A percentile compares a stretch with the other conserved stretches of the same genome.
Conservation (phyloP, 2,888 invertebrate species). For the Scelioninae gen. 2 region DNA sequence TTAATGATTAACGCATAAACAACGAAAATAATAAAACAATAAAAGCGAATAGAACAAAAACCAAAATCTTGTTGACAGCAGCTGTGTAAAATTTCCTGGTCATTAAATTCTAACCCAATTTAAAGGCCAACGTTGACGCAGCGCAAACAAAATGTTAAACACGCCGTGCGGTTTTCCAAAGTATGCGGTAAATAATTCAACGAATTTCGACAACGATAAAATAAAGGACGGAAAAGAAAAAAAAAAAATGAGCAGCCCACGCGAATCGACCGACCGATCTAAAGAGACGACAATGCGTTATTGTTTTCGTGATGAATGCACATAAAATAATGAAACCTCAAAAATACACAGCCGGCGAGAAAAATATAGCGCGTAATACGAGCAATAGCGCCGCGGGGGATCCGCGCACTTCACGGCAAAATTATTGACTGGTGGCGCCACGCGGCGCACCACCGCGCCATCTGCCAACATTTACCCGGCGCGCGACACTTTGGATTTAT, state of each 20-base stretch:
- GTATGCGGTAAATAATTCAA: conserved; percentile 57
- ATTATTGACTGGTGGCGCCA: conserved; percentile 60
- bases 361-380: conserved; percentile 71
- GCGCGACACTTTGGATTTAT: conserved; percentile 71
- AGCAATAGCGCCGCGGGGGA: conserved; percentile 70
- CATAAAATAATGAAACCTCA: conserved; percentile 72
- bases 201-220: conserved; percentile 38
- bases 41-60: too few species aligned
- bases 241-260: conserved; percentile 16
- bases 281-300: conserved; percentile 62
- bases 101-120: conserved; percentile 44
- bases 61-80: too few species aligned
- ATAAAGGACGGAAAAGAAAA: conserved; percentile 17
- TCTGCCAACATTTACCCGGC: conserved; percentile 50
- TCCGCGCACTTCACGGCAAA: conserved; percentile 62
- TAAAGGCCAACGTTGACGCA: conserved; percentile 28
- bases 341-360: conserved; percentile 64
- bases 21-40: too few species aligned
- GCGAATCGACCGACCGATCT: conserved; percentile 51
- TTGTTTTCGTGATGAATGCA: conserved; percentile 71
- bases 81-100: conserved; percentile 9
- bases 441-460: conserved; percentile 18
- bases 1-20: too few species aligned
- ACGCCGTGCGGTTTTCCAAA: conserved; percentile 25
- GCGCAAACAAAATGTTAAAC: conserved; percentile 54